These are phyloP conservation scores for Perodicticus potto DNA, from an alignment of 2,797 vertebrate genomes.

Conservation along the genomic window DNA sequence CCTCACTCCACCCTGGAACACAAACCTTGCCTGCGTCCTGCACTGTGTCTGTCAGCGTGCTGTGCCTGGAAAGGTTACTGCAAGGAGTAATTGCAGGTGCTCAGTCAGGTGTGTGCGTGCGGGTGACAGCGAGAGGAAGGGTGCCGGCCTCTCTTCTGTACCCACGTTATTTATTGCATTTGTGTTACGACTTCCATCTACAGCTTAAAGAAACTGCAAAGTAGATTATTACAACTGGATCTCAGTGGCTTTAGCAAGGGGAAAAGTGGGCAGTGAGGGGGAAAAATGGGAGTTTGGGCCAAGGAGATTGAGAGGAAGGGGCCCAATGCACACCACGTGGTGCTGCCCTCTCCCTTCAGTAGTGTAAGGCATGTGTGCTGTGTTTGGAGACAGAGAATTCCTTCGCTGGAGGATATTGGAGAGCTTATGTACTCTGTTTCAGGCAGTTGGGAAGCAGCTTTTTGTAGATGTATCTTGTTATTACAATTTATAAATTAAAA, in stretches of 20 bases:
- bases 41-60: background rate
- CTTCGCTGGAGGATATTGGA: background rate
- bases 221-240: conserved; percentile 70
- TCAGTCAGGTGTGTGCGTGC: conserved; percentile 3
- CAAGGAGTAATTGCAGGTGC: conserved; percentile 41
- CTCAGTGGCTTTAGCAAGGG: conserved; percentile 32
- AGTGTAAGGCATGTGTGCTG: too few species aligned
- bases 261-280: conserved; percentile 38
- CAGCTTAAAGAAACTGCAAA: conserved; percentile 63
- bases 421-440: background rate
- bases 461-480: background rate
- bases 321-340: fast-evolving
- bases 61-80: background rate
- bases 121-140: background rate
- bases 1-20: background rate
- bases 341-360: background rate
- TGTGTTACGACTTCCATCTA: conserved; percentile 69
- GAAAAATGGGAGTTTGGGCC: background rate
- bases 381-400: background rate
- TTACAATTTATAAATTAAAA: background rate
- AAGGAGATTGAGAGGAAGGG: background rate
- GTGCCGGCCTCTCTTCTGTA: conserved; percentile 7
- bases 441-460: background rate
- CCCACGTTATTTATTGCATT: conserved; percentile 72
- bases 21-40: background rate